Evolutionary conservation across 2,113 vertebrate species (phyloP).

Genomic region (Xenus cinereus): DNA sequence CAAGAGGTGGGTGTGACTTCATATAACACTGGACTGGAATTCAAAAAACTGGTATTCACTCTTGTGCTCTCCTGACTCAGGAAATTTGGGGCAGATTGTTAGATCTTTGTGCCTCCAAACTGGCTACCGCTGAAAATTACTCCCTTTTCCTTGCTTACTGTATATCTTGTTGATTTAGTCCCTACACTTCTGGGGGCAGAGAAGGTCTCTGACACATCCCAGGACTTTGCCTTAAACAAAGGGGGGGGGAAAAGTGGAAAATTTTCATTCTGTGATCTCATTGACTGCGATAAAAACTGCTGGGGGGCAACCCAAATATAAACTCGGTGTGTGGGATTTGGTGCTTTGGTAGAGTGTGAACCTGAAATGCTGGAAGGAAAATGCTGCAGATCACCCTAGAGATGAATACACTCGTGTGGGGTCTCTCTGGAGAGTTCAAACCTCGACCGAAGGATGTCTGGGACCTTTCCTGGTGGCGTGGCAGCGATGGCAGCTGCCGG

Average conservation of each 20-base stretch:
- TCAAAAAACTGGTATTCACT: neutral
- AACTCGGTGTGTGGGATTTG: neutral
- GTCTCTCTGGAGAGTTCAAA: neutral
- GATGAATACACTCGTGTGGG: neutral
- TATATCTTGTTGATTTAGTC: neutral
- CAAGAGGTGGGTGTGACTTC: neutral
- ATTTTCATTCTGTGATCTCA: neutral
- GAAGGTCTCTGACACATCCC: neutral
- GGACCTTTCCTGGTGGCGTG: rapidly evolving
- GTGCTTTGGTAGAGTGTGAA: neutral
- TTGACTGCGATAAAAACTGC: neutral
- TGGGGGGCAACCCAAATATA: neutral
- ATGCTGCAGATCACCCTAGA: neutral
- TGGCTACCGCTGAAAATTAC: neutral
- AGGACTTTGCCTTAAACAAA: neutral
- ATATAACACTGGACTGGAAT: neutral
- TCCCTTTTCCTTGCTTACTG: neutral
- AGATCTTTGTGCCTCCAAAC: neutral
- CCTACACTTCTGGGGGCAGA: neutral
- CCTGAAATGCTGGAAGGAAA: neutral
- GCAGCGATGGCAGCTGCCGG: neutral
- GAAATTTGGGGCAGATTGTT: neutral
- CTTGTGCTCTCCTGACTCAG: neutral
- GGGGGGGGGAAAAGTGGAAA: too few species aligned
- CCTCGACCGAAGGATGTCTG: neutral